Conservation (phyloP, 1,140 invertebrate genomes). For the Pachypeltis micranthus region DNA sequence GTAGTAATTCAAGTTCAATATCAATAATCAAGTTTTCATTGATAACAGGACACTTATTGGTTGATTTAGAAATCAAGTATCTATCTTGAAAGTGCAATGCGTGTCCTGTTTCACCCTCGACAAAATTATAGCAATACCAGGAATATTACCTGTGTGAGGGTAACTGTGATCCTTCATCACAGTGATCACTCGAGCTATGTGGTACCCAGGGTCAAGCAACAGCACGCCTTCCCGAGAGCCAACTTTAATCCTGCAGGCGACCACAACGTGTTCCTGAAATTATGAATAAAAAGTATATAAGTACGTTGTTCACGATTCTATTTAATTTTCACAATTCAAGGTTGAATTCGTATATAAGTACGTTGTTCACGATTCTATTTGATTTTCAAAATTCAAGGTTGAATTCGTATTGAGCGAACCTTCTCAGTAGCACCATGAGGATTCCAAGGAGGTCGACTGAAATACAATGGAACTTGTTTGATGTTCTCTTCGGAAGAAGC, state of each 20-base stretch:
- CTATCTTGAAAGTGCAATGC: background rate
- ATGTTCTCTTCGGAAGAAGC: constrained; percentile 80
- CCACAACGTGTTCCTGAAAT: constrained; percentile 65
- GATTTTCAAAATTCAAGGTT: too few species aligned
- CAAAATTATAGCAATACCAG: background rate
- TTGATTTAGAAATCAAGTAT: background rate
- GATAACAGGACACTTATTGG: background rate
- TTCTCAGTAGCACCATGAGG: constrained; percentile 37
- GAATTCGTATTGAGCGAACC: too few species aligned
- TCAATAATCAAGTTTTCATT: background rate
- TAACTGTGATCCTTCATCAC: constrained; percentile 73
- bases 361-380: constrained; percentile 36
- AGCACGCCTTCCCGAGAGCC: constrained; percentile 58
- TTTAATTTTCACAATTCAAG: too few species aligned
- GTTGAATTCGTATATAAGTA: too few species aligned
- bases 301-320: constrained; percentile 40
- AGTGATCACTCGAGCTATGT: constrained; percentile 69
- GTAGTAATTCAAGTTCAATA: too few species aligned
- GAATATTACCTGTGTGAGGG: constrained; percentile 61
- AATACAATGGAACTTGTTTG: constrained; percentile 51
- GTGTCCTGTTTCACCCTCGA: background rate
- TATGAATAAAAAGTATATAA: background rate
- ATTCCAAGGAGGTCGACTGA: constrained; percentile 34
- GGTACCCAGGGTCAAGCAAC: constrained; percentile 80
- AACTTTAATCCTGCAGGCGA: constrained; percentile 61